These are phyloP conservation scores for Phortica okadai DNA, from an alignment of 2,888 invertebrate genomes.

Conservation along the genomic window DNA sequence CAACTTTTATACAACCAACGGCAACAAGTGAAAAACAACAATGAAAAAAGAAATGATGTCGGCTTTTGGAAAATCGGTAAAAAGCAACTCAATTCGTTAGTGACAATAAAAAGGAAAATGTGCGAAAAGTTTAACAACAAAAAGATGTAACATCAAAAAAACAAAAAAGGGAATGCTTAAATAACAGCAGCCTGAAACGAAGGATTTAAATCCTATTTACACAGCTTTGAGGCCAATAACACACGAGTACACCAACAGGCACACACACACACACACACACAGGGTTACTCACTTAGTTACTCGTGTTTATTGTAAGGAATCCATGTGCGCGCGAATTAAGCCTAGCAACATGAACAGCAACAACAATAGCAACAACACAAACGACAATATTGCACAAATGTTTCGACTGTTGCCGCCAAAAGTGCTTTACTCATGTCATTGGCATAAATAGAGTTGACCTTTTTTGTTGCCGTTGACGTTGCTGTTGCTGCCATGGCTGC, in stretches of 20 bases:
- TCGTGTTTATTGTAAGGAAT: background rate
- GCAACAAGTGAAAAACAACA: no score
- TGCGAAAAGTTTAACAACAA: background rate
- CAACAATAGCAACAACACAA: background rate
- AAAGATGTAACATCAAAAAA: background rate
- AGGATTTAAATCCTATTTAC: constrained; percentile 34
- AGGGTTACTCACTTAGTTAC: constrained; percentile 1
- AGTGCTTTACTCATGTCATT: constrained; percentile 18
- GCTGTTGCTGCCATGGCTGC: background rate
- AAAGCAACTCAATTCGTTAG: background rate
- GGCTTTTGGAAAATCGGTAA: no score
- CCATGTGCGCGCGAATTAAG: constrained; percentile 8
- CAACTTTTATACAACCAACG: no score
- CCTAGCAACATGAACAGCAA: background rate
- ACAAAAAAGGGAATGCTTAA: background rate
- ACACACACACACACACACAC: background rate
- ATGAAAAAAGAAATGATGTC: no score
- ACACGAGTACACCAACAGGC: constrained; percentile 11
- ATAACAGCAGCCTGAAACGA: constrained; percentile 2
- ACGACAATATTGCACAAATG: background rate
- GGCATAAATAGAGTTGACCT: constrained; percentile 19
- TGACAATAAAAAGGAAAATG: background rate
- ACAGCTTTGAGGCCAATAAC: constrained; percentile 41
- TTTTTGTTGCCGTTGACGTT: constrained; percentile 12
- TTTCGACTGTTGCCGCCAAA: constrained; percentile 1